Base-by-base conservation (phyloP, 2,113 vertebrate species). In the Melanostigma gelatinosum region DNA sequence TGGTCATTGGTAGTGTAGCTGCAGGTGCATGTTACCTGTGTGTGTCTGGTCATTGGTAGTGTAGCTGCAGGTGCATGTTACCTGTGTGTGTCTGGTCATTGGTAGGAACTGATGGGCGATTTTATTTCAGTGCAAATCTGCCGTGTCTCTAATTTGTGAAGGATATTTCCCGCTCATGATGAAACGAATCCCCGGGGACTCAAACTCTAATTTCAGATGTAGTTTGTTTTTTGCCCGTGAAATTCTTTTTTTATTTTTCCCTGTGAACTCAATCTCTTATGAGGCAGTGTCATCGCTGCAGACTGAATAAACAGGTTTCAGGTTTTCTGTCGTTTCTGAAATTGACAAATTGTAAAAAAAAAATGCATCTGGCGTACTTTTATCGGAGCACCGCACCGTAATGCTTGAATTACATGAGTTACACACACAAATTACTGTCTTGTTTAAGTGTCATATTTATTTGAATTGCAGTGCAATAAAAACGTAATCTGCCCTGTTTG, bases 111-210 rank as follows among this genome's bases (percentile, higher is more conserved):
- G 20, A 68, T 18, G 24, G 16, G 3, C 4, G 34, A 40, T 57
- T 73, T 78, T 9, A 69, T 42, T 79, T 20, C 72, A 46, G 13
- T 38, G 50, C 9, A 63, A 63, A 74, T 71, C 65, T 48, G 42
- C 63, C 67, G 8, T 34, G 63, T 72, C 34, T 68, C n/a, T 55
- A 32, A 74, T 84, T 84, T 77, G 63, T 54, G 67, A n/a, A 68
- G 72, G 68, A 72, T 54, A 77, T 74, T 34, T 74, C 4, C 29
- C 15, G 16, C 71, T 40, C 46, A 72, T 68, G 54, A 76, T 77
- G 55, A 77, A 76, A 68, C 67, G 4, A 13, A 72, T 69, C 80
- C 58, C 12, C 10, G 3, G 52, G 74, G 73, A 81, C 40, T 48
- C 69, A 38, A 48, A 54, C 79, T 78, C 75, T 54, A 46, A 82